Base-by-base conservation (phyloP, 2,888 invertebrate genomes). In the Pogonocherus hispidulus region DNA sequence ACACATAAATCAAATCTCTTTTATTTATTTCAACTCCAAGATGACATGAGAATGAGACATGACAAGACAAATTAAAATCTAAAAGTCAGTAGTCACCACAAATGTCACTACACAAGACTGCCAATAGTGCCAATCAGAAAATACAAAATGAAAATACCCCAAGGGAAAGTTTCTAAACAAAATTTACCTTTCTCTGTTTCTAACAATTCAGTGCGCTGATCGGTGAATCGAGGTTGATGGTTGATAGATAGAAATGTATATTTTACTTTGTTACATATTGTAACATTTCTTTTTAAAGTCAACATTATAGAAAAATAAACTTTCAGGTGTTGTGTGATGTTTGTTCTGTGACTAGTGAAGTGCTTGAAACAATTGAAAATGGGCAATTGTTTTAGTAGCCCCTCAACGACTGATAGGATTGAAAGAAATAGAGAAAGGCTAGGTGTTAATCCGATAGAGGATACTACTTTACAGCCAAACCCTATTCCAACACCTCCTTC, bases 321-420 rank as follows among this genome's bases (percentile, higher is more conserved):
- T 41, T 35, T 70, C 51, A 57, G 51, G 55, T 68, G 16, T 41
- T 41, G 52, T 71, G 76, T 76, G 70, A 75, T 77, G 78, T 74
- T 71, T 72, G 69, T 67, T 74, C 77, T n/a, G 76, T 78, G 76
- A 73, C 76, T 72, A 76, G 73, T 78, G 78, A 74, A 73, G 77
- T 75, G 75, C 52, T 54, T 9, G 51, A 64, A 66, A 77, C 71
- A 70, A 72, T 70, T 63, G 54, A 90, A 89, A 88, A 94, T 94
- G 94, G 94, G 94, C 85, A 94, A 94, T 88, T 94, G 94, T 88
- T 92, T 93, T 87, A 93, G 93, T 87, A 91, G 90, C 83, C 91
- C 92, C 84, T 88, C 86, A 81, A 89, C 88, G 83, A 88, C 87
- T 84, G 89, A 90, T 78, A 86, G 89, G 79, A 74, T 76, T 66